phyloP scores from a whole-genome alignment of 1,140 invertebrate species.

The Pseudomyrmex flavicornis region DNA sequence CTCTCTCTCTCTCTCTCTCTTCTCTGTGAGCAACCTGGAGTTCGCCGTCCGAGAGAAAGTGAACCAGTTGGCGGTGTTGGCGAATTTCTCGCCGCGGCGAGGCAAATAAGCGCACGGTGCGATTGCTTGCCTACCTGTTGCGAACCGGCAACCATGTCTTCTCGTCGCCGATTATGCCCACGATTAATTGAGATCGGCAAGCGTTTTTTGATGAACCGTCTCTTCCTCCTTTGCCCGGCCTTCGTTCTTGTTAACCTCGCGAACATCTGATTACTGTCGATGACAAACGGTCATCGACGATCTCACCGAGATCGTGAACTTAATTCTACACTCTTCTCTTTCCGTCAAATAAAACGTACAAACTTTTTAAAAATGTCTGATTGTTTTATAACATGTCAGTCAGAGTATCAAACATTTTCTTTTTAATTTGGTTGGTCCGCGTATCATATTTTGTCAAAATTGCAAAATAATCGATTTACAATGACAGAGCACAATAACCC shows the following conservation, averaged over 20 bases:
- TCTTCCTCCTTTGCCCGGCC: constrained; percentile 25
- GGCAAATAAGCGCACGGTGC: constrained; percentile 59
- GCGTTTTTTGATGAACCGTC: constrained; percentile 61
- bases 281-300: background rate
- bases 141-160: constrained; percentile 73
- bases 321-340: constrained; percentile 3
- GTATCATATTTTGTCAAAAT: background rate
- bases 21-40: constrained; percentile 61
- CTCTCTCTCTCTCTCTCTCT: too few relatives aligned
- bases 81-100: constrained; percentile 76
- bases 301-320: background rate
- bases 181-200: constrained; percentile 62
- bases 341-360: background rate
- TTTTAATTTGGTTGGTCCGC: background rate
- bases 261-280: background rate
- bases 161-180: constrained; percentile 33
- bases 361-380: background rate
- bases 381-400: background rate
- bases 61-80: constrained; percentile 83
- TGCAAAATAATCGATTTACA: background rate
- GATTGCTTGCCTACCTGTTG: constrained; percentile 57
- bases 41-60: constrained; percentile 82
- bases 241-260: constrained; percentile 3
- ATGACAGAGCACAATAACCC: too few relatives aligned
- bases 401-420: too few relatives aligned